A percentile compares a stretch with the other conserved stretches of the same genome.
phyloP scores from a whole-genome alignment of 2,888 invertebrate species.

The Hedychridium roseum region DNA sequence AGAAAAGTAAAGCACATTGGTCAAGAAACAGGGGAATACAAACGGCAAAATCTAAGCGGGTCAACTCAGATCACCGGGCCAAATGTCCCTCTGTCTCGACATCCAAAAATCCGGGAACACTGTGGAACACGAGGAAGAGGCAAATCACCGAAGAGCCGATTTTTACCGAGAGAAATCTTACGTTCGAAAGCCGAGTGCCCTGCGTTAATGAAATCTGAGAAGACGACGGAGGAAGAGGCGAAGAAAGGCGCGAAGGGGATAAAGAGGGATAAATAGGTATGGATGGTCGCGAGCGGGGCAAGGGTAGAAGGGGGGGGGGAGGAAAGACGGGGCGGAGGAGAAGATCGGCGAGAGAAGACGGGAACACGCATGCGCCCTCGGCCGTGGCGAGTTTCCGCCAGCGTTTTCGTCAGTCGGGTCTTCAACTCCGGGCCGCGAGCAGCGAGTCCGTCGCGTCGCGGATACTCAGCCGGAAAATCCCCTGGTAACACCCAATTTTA shows the following conservation, averaged over 20 bases:
- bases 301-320: constrained; percentile 17
- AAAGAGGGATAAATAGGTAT: neutral
- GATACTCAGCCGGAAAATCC: constrained; percentile 14
- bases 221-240: neutral
- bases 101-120: too few species aligned
- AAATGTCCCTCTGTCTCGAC: too few species aligned
- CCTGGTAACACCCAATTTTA: constrained; percentile 36
- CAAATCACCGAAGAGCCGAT: too few species aligned
- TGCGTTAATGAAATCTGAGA: neutral
- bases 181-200: too few species aligned
- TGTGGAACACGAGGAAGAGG: too few species aligned
- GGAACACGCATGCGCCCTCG: constrained; percentile 42
- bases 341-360: constrained; percentile 26
- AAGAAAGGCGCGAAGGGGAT: neutral
- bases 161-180: too few species aligned
- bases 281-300: constrained; percentile 21
- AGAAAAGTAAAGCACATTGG: neutral
- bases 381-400: constrained; percentile 39
- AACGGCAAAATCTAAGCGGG: too few species aligned
- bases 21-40: neutral
- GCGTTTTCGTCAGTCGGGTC: constrained; percentile 58
- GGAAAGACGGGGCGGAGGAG: constrained; percentile 6
- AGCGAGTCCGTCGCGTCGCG: constrained; percentile 38
- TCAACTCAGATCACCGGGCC: too few species aligned
- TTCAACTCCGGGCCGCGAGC: constrained; percentile 59